Evolutionary conservation across 2,888 invertebrate species (phyloP).

Genomic region (Trachelus iudaicus): DNA sequence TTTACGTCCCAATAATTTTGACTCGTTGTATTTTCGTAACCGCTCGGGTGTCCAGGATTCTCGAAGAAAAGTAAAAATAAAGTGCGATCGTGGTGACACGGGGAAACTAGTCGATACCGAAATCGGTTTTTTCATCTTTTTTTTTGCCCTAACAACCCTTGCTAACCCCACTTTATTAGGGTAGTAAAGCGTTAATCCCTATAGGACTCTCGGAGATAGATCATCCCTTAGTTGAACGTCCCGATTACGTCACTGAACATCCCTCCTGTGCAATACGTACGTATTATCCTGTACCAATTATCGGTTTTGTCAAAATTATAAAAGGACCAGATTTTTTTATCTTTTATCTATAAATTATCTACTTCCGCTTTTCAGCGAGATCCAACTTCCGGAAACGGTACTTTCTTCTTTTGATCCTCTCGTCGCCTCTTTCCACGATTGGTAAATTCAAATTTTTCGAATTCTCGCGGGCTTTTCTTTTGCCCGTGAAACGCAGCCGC

Average conservation of each 20-base stretch:
- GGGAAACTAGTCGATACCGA: neutral
- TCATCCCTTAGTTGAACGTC: neutral
- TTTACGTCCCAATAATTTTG: neutral
- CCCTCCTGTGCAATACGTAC: neutral
- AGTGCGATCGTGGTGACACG: neutral
- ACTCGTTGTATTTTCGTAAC: slow-evolving; percentile 2
- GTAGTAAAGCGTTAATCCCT: slow-evolving; percentile 37
- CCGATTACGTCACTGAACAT: neutral
- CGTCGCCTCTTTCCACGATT: neutral
- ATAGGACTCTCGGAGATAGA: slow-evolving; percentile 9
- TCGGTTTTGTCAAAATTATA: neutral
- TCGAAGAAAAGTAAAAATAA: neutral
- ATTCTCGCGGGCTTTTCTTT: neutral
- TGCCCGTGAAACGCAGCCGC: neutral
- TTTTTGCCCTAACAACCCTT: slow-evolving; percentile 6
- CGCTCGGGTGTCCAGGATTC: neutral
- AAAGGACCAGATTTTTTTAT: neutral
- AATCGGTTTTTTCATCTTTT: slow-evolving; percentile 4
- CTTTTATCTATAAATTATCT: neutral
- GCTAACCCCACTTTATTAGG: slow-evolving; percentile 39
- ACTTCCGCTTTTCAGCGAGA: neutral
- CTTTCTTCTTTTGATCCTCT: neutral
- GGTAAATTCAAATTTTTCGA: neutral
- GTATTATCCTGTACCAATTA: neutral
- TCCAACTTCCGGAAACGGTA: neutral